Percentiles rank a stretch among this genome's conserved stretches.
Conservation (phyloP, 2,888 invertebrate genomes). For the Anoplius nigerrimus region DNA sequence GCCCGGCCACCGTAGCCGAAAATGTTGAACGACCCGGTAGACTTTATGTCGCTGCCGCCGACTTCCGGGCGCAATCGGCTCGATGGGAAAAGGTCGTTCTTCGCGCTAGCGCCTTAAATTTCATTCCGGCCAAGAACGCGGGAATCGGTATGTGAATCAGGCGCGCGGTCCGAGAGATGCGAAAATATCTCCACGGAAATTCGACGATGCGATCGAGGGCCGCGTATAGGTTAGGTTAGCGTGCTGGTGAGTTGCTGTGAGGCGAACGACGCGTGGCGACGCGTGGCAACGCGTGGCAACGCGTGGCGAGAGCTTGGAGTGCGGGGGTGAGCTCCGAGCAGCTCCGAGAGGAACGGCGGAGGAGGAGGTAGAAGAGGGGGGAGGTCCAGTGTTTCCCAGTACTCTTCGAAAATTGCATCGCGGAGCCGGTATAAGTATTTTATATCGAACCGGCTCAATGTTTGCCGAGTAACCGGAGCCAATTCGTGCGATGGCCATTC, state of each 20-base stretch:
- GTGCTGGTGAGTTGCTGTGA: too few species aligned
- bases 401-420: conserved; percentile 64
- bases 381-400: conserved; percentile 54
- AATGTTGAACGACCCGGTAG: too few species aligned
- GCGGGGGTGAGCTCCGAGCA: too few species aligned
- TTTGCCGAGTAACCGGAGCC: conserved; percentile 61
- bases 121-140: conserved; percentile 17
- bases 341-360: neutral
- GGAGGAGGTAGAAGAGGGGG: conserved; percentile 1
- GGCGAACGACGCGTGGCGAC: too few species aligned
- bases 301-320: too few species aligned
- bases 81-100: too few species aligned
- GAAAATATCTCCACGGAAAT: conserved; percentile 31
- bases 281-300: too few species aligned
- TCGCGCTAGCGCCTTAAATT: neutral
- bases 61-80: too few species aligned
- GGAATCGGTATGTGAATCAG: conserved; percentile 33
- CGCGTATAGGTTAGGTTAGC: too few species aligned
- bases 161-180: conserved; percentile 26
- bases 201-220: conserved; percentile 36
- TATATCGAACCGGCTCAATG: conserved; percentile 64
- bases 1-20: too few species aligned
- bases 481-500: conserved; percentile 59
- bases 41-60: too few species aligned
- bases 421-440: conserved; percentile 62